Conservation (phyloP, 2,797 vertebrate genomes). For the Sarcophilus harrisii region DNA sequence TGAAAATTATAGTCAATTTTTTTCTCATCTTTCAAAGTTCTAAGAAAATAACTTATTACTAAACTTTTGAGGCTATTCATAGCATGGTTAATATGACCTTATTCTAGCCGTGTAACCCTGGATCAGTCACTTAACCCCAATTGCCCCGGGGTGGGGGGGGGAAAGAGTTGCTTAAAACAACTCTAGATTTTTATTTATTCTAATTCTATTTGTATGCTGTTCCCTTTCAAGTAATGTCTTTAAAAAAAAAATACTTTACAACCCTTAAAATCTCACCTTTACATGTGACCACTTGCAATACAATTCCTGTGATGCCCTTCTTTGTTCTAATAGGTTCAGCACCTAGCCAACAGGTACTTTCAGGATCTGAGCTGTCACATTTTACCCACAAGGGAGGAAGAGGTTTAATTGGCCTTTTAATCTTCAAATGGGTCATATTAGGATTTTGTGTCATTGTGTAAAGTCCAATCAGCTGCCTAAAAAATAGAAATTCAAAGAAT, state of each 20-base stretch:
- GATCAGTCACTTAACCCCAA: too few species aligned
- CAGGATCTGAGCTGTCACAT: slow-evolving; percentile 92
- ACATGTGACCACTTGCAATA: slow-evolving; percentile 89
- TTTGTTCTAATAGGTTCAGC: slow-evolving; percentile 88
- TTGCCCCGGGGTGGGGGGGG: too few species aligned
- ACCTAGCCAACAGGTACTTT: slow-evolving; percentile 92
- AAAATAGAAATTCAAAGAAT: slow-evolving; percentile 43
- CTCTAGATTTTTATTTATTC: background rate
- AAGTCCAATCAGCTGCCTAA: slow-evolving; percentile 93
- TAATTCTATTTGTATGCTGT: background rate
- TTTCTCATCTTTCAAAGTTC: slow-evolving; percentile 45
- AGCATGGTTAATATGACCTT: background rate
- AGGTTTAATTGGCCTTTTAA: slow-evolving; percentile 45
- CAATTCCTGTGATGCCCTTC: slow-evolving; percentile 86
- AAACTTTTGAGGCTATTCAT: slow-evolving; percentile 20
- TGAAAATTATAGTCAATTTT: slow-evolving; percentile 31
- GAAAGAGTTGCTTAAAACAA: background rate
- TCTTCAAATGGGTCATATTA: slow-evolving; percentile 83
- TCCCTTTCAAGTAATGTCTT: background rate
- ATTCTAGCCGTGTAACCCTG: too few species aligned
- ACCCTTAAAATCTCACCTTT: slow-evolving; percentile 85
- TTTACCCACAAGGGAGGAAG: slow-evolving; percentile 93
- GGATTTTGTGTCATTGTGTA: slow-evolving; percentile 93
- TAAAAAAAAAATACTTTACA: background rate
- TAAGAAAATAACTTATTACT: background rate